Evolutionary conservation across 2,888 invertebrate genomes (phyloP).

Genomic region (Clitarchus hookeri): DNA sequence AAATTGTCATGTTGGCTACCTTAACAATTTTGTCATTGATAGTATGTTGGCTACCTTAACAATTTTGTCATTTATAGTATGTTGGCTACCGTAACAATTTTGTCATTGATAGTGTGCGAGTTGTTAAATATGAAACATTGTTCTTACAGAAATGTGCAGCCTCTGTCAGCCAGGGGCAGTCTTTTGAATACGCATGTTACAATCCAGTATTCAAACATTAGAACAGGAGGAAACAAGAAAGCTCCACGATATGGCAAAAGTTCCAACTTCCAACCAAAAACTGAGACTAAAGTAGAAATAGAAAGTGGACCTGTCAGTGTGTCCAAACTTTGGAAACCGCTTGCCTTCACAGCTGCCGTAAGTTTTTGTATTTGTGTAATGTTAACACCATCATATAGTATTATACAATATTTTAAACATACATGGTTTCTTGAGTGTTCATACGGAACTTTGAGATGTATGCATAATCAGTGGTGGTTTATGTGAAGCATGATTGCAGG

Average conservation of each 20-base stretch:
- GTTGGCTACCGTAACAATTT: no score
- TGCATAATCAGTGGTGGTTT: no score
- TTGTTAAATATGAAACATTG: neutral
- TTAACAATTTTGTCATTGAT: no score
- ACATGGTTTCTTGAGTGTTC: no score
- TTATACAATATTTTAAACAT: neutral
- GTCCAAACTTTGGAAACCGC: constrained; percentile 62
- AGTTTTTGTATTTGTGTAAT: constrained; percentile 46
- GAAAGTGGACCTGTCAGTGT: constrained; percentile 54
- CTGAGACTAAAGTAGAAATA: constrained; percentile 16
- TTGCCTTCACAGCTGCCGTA: constrained; percentile 69
- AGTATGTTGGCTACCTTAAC: no score
- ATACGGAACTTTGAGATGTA: no score
- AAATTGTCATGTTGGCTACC: no score
- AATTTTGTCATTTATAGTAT: no score
- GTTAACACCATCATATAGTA: neutral
- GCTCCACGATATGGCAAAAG: neutral
- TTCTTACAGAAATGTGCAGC: neutral
- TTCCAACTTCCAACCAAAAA: constrained; percentile 18
- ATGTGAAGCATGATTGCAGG: no score
- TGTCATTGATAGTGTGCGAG: no score
- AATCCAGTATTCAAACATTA: neutral
- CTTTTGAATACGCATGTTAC: neutral
- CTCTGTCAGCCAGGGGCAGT: neutral
- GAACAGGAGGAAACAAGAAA: neutral